Evolutionary conservation across 2,888 invertebrate species (phyloP).

Genomic region (Oasisia sp.): DNA sequence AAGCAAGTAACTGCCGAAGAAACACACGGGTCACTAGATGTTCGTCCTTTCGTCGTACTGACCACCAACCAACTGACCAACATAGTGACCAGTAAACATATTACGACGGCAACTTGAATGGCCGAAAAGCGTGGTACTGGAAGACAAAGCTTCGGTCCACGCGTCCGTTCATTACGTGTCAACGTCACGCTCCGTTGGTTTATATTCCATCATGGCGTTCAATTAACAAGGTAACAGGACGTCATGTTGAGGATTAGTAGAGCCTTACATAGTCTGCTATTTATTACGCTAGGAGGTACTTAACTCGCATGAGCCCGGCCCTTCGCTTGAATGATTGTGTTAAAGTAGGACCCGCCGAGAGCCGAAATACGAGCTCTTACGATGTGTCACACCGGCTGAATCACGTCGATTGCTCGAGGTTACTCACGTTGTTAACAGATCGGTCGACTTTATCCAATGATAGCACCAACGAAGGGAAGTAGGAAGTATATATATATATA

Average conservation of each 20-base stretch:
- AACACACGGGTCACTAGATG: not conserved
- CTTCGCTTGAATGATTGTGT: not conserved
- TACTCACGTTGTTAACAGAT: too few species aligned
- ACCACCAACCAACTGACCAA: not conserved
- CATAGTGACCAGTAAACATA: slow-evolving; percentile 7
- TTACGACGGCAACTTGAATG: not conserved
- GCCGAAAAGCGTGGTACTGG: not conserved
- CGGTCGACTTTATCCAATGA: too few species aligned
- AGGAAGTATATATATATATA: too few species aligned
- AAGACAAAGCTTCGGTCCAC: not conserved
- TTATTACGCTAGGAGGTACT: not conserved
- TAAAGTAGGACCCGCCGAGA: not conserved
- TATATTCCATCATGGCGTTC: not conserved
- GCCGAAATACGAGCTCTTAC: not conserved
- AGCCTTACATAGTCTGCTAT: not conserved
- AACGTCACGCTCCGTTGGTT: not conserved
- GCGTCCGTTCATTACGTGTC: not conserved
- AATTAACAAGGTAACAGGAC: not conserved
- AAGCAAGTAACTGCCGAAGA: not conserved
- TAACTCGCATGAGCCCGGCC: not conserved
- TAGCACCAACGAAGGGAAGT: too few species aligned
- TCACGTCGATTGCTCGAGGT: too few species aligned
- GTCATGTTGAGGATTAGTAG: slow-evolving; percentile 1
- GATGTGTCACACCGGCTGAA: not conserved
- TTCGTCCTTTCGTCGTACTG: not conserved